Conservation (phyloP, 2,888 invertebrate species). For the Agrotis ipsilon region DNA sequence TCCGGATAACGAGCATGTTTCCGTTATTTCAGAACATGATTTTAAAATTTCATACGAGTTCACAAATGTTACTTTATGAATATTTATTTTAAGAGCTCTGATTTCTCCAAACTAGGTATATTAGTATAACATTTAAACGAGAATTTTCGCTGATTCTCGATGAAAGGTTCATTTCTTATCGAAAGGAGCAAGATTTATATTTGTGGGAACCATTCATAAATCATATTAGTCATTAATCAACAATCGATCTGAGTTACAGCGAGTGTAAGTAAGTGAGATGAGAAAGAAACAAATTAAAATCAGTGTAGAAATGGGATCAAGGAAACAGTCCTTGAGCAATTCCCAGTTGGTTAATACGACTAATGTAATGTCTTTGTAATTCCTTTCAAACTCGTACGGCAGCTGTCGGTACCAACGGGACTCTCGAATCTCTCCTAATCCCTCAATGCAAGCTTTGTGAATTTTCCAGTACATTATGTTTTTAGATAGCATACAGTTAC, state of each 20-base stretch:
- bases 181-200: slow-evolving; percentile 42
- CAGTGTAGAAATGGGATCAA: slow-evolving; percentile 39
- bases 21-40: background rate
- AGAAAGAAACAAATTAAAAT: slow-evolving; percentile 47
- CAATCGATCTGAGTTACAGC: slow-evolving; percentile 43
- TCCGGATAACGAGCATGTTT: slow-evolving; percentile 9
- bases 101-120: background rate
- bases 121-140: background rate
- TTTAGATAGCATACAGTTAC: slow-evolving; percentile 59
- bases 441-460: slow-evolving; percentile 63
- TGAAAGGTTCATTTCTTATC: slow-evolving; percentile 19
- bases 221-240: slow-evolving; percentile 53
- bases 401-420: slow-evolving; percentile 19
- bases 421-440: slow-evolving; percentile 61
- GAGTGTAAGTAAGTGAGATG: slow-evolving; percentile 27
- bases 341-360: slow-evolving; percentile 62
- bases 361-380: slow-evolving; percentile 68
- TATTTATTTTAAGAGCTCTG: background rate
- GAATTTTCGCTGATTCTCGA: slow-evolving; percentile 4
- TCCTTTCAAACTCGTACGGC: slow-evolving; percentile 56
- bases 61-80: background rate
- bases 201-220: slow-evolving; percentile 35
- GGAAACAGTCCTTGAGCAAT: slow-evolving; percentile 56
- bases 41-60: background rate
- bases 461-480: slow-evolving; percentile 58